Base-by-base conservation (phyloP, 1,140 invertebrate genomes). In the Yoshiicerus persimilis region DNA sequence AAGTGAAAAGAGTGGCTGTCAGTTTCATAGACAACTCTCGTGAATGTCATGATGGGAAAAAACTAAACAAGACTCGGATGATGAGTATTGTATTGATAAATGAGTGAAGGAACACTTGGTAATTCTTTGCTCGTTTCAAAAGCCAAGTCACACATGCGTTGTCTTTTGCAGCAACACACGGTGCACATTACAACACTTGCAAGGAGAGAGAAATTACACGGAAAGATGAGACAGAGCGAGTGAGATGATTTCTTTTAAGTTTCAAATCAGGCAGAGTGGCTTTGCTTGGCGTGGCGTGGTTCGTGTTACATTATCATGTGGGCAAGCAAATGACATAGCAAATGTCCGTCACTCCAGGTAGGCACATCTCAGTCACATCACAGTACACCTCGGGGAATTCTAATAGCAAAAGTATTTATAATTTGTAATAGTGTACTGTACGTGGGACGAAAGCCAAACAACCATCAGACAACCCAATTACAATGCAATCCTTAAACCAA, bases 1-100 rank as follows among this genome's bases (percentile, higher is more conserved):
- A 80, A 80, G 75, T 80, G 75, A 80, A 80, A 80, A 80, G 75
- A 80, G 75, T 38, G 75, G 30, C 75, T 80, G 75, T 80, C 75
- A 80, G 75, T n/a, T 20, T 10, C n/a, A 20, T 34, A 80, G 75
- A 34, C 75, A 80, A 80, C 75, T n/a, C 75, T 80, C 75, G 75
- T 80, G 75, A 80, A 36, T 80, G 75, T 80, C 75, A 80, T 80
- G 75, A 80, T 20, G 75, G 23, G 32, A 80, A 77, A 36, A 77
- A 80, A 75, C 70, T 32, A 34, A 75, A 25, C 62, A 70, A 70
- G 66, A 30, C 6, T 70, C 10, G 25, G 75, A 80, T 80, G 75
- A 80, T 80, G 75, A 80, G 75, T 80, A 80, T 23, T 80, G 20
- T 36, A 80, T 80, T 80, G 75, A 80, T 38, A 38, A 80, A 80